Evolutionary conservation across 1,140 invertebrate genomes (phyloP).

Genomic region (Nasonia giraulti): DNA sequence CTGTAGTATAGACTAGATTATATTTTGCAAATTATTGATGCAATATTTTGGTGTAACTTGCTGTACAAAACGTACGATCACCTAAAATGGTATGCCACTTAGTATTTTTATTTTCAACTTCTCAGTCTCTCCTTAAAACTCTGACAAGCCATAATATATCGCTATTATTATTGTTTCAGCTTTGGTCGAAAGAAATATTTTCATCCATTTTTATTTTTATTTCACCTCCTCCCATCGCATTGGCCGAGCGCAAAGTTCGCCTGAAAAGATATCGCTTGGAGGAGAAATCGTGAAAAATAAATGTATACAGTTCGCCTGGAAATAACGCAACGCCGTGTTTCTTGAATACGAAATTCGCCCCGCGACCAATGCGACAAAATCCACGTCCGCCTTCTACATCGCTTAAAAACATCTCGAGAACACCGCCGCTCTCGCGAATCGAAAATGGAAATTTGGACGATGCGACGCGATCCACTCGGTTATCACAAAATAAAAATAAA

Average conservation of each 20-base stretch:
- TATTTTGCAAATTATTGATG: neutral
- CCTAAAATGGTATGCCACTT: slow-evolving; percentile 33
- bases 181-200: slow-evolving; percentile 57
- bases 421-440: neutral
- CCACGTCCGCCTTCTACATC: too few species aligned
- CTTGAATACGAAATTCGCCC: neutral
- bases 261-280: neutral
- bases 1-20: neutral
- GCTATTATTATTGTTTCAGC: slow-evolving; percentile 62
- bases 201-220: slow-evolving; percentile 31
- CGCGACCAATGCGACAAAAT: neutral
- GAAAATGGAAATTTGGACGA: neutral
- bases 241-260: neutral
- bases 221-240: neutral
- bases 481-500: neutral
- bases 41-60: slow-evolving; percentile 44
- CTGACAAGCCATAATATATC: slow-evolving; percentile 50
- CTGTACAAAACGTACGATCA: slow-evolving; percentile 38
- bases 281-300: too few species aligned
- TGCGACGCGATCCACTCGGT: neutral
- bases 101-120: slow-evolving; percentile 23
- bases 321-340: neutral
- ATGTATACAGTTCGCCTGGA: too few species aligned
- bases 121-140: slow-evolving; percentile 26
- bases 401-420: neutral